Conservation (phyloP, 2,797 vertebrate species). For the Enteromius treurensis region DNA sequence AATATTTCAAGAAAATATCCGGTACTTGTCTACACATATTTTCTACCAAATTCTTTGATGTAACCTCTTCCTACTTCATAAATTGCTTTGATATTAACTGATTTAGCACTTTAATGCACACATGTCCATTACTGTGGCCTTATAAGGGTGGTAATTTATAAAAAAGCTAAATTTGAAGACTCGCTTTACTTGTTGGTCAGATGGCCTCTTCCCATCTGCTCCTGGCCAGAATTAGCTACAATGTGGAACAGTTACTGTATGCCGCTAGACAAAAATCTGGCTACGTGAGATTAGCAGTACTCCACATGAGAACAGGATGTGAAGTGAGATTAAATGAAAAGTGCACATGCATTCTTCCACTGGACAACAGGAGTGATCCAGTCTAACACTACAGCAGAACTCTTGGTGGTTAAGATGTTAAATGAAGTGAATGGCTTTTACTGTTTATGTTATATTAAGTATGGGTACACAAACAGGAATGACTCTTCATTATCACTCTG, state of each 20-base stretch:
- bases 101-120: neutral
- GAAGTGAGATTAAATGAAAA: neutral
- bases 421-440: neutral
- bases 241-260: neutral
- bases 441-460: neutral
- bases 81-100: neutral
- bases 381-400: slow-evolving; percentile 6
- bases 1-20: neutral
- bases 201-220: slow-evolving; percentile 24
- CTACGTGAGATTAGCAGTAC: neutral
- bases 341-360: slow-evolving; percentile 1
- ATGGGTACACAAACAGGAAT: neutral
- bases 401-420: neutral
- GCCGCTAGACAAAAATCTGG: slow-evolving; percentile 2
- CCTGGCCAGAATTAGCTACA: slow-evolving; percentile 14
- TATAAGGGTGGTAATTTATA: neutral
- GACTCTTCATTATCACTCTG: neutral
- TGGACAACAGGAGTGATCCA: neutral
- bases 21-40: neutral
- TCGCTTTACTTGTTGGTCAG: slow-evolving; percentile 4
- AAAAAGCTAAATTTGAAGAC: neutral
- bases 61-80: neutral
- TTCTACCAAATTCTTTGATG: neutral
- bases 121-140: neutral
- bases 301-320: neutral